Evolutionary conservation across 2,113 vertebrate species (phyloP), one percentile per base, ranked within the genome.

Genomic region (Heterocephalus glaber): DNA sequence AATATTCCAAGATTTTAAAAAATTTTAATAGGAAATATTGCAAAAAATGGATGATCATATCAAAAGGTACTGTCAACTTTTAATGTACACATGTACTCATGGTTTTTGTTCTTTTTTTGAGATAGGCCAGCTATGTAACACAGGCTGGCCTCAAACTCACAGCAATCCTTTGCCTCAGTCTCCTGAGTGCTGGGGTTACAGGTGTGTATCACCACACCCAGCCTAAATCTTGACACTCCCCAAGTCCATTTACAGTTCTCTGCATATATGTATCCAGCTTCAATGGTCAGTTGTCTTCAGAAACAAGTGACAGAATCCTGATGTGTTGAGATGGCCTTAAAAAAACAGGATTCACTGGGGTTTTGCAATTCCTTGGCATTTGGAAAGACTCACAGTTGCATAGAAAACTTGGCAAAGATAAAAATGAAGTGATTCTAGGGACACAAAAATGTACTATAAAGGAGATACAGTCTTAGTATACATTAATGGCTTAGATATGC

Each of bases 41-140:
- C 13, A 90, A 94, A 93, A 95, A 77, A 33, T 77, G 49, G 56
- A 79, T 41, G 14, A 87, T 88, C 6, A 14, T 68, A 95, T 92
- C 28, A 84, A 88, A 90, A 83, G 52, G 49, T 77, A 89, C 82
- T 28, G 13, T 30, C 35, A 63, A 28, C 52, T 81, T 77, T 82
- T 54, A 86, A 84, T 4, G 28, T 19, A 20, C 35, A 84, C 7
- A 14, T 35, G 30, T 61, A 79, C 22, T 72, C 19, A 66, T n/a
- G 87, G 38, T 35, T 35, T 38, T 41, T 70, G 19, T 72, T 74
- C 13, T 44, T 74, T 47, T 76, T 14, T 49, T 28, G 13, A 38
- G 66, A 38, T 4, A 70, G 79, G 63, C 49, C 16, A 28, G 38
- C 47, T 52, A 9, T 5, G 17, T 35, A 79, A 30, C 30, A n/a